Base-by-base conservation (phyloP, 2,113 vertebrate genomes). In the Oceanites oceanicus region DNA sequence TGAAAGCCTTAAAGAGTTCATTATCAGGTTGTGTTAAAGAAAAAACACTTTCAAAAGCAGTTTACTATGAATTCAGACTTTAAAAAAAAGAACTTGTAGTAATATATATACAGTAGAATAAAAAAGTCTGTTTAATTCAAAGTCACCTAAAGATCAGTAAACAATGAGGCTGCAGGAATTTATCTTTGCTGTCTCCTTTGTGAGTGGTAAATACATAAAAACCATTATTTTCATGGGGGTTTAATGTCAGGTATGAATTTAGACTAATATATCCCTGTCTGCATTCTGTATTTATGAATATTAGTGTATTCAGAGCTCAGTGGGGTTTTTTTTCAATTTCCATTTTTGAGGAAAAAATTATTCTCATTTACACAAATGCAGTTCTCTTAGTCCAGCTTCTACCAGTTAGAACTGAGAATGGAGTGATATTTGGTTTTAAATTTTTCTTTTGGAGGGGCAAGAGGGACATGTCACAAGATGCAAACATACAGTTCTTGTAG, bases 221-320 rank as follows among this genome's bases (percentile, higher is more conserved):
- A 0, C 0, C 8, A 45, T 49, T 58, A 18, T 66, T 78, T 92
- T 55, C 20, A 42, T 23, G 4, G 3, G 1, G 30, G 4, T 13
- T 83, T 67, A 53, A 74, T 59, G 17, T 8, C 36, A 89, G 21
- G 18, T 52, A 40, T 27, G 8, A 86, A 83, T 86, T 65, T 34
- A 72, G 12, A 56, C 5, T 44, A 86, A 7, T 50, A 22, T 67
- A 75, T n/a, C 34, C 8, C 15, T 50, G 23, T 25, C 59, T 80
- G 17, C 11, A 47, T 59, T 83, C 22, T 49, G 6, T 30, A 45
- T 84, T 34, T 80, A 29, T 66, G 23, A 55, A 15, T 63, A 75
- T 16, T 53, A 38, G 2, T 75, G 12, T 42, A 59, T 68, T 36
- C 17, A 21, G 7, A 88, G 68, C 68, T 75, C 22, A 74, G 7